Base-by-base conservation (phyloP, 2,888 invertebrate species). In the Macrosoma leucophasiata region DNA sequence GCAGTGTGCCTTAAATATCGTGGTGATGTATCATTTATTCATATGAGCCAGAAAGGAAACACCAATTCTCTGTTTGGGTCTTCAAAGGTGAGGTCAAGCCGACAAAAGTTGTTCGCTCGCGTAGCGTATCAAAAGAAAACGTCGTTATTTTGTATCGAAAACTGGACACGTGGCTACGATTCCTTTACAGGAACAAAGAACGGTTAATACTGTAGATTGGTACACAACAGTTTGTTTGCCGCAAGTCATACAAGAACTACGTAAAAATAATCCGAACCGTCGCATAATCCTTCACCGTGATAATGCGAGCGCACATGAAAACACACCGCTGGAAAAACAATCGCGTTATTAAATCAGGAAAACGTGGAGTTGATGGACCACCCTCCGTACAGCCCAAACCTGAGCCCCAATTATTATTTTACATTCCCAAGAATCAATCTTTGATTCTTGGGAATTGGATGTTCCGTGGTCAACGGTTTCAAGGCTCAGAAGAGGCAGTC, bases 321-420 rank as follows among this genome's bases (percentile, higher is more conserved):
- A 43, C 34, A 30, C 25, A 25, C 13, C 9, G 25, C 25, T 13
- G 14, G 25, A 4, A 13, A 25, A 25, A 25, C 25, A 14, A 25
- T 25, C 14, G 24, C 13, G 24, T 9, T 14, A n/a, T 13, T 9
- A 14, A 25, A 25, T 17, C 9, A n/a, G 15, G 2, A 14, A 25
- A 25, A 26, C 9, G 9, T 26, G 2, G 26, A 26, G 17, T 17
- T 26, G 15, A 10, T 26, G 11, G 35, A 46, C 37, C 48, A 48
- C 31, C 39, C 38, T 15, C 42, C 47, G 14, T 36, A 43, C 41
- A 43, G 41, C 27, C 30, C 39, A 33, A 39, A 46, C 39, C 29
- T 40, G 29, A 48, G 45, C 41, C 43, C 36, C 29, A 39, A 44
- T 33, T 33, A 32, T 39, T 38, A 39, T 13, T 37, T 35, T 33